Conservation (phyloP, 2,888 invertebrate species). For the Macrophya annulata region DNA sequence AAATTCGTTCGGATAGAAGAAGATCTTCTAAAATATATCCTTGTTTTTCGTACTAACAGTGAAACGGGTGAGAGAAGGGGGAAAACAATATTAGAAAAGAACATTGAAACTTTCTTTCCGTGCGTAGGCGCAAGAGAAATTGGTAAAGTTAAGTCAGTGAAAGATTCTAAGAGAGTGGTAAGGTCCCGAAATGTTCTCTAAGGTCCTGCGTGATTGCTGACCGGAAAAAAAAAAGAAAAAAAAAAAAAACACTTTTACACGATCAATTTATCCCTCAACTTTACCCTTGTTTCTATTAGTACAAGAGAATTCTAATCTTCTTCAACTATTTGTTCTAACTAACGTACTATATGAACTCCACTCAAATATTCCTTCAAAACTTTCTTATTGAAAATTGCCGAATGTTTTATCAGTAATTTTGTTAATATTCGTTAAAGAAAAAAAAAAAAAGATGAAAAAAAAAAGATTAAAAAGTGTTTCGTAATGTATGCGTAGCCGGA, state of each 20-base stretch:
- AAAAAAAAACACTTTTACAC: conserved; percentile 31
- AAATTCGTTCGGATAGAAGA: conserved; percentile 34
- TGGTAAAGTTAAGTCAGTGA: conserved; percentile 61
- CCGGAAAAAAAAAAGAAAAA: conserved; percentile 59
- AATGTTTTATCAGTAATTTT: not conserved
- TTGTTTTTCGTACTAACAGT: conserved; percentile 56
- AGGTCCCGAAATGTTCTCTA: conserved; percentile 20
- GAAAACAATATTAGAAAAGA: conserved; percentile 49
- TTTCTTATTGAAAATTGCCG: not conserved
- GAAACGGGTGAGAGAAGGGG: not conserved
- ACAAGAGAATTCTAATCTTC: conserved; percentile 21
- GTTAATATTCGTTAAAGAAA: not conserved
- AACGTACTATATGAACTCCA: not conserved
- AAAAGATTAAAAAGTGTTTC: not conserved
- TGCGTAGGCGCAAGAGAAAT: conserved; percentile 57
- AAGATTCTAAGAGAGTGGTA: conserved; percentile 36
- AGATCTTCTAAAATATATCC: conserved; percentile 55
- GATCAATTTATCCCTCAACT: conserved; percentile 39
- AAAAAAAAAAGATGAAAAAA: too few species aligned
- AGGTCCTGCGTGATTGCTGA: conserved; percentile 62
- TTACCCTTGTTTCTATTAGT: conserved; percentile 38
- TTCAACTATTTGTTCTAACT: not conserved
- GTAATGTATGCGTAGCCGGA: not conserved
- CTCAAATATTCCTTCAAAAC: conserved; percentile 1
- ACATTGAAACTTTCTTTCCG: conserved; percentile 46